These are phyloP conservation scores for Andrena haemorrhoa DNA, from an alignment of 2,888 invertebrate species.

Conservation along the genomic window DNA sequence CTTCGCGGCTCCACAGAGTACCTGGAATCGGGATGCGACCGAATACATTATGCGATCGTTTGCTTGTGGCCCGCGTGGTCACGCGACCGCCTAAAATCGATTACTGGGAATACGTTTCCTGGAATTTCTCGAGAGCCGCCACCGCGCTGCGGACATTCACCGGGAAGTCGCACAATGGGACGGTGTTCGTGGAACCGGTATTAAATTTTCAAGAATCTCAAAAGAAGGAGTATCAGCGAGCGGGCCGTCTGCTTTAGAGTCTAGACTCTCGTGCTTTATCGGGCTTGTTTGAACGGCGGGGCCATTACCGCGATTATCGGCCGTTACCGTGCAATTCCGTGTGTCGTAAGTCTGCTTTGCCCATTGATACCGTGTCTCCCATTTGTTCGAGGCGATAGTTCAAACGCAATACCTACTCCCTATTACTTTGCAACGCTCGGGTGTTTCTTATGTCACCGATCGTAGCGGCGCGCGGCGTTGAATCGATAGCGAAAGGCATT, in stretches of 20 bases:
- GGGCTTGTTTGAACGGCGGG: not conserved
- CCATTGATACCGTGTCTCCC: slow-evolving; percentile 10
- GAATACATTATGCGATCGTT: slow-evolving; percentile 48
- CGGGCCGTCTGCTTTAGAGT: not conserved
- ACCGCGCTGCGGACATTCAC: not conserved
- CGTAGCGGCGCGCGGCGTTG: slow-evolving; percentile 33
- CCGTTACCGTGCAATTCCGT: slow-evolving; percentile 8
- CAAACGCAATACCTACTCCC: slow-evolving; percentile 15
- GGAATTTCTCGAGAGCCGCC: slow-evolving; percentile 24
- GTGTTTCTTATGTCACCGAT: slow-evolving; percentile 59
- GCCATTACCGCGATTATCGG: slow-evolving; percentile 12
- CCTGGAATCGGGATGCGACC: slow-evolving; percentile 63
- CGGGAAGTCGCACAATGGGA: slow-evolving; percentile 30
- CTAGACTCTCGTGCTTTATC: not conserved
- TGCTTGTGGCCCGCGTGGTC: slow-evolving; percentile 26
- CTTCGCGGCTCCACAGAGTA: too few species aligned
- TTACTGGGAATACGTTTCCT: slow-evolving; percentile 37
- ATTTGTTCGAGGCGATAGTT: not conserved
- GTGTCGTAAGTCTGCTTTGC: not conserved
- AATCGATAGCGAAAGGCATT: slow-evolving; percentile 76
- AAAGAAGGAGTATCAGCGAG: too few species aligned
- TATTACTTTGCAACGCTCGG: slow-evolving; percentile 26
- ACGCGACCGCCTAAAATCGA: slow-evolving; percentile 36
- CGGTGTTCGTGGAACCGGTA: not conserved
- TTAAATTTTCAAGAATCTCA: too few species aligned